Conservation (phyloP, 2,113 vertebrate genomes). For the Anoura caudifer region DNA sequence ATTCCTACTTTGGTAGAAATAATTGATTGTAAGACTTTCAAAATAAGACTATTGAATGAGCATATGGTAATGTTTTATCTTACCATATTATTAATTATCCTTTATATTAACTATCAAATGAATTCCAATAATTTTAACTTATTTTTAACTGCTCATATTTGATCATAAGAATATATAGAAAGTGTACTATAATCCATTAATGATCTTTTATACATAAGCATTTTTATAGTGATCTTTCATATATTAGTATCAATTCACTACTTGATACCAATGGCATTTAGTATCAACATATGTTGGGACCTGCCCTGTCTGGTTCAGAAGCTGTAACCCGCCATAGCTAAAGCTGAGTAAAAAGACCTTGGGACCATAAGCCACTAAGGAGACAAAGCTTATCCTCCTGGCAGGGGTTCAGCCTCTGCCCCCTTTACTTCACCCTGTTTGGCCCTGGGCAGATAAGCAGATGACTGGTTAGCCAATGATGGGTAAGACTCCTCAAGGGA, state of each 20-base stretch:
- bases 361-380: no score
- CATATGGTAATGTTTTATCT: background rate
- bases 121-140: background rate
- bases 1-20: background rate
- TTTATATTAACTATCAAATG: background rate
- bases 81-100: background rate
- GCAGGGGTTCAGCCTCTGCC: no score
- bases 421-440: no score
- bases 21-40: background rate
- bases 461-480: no score
- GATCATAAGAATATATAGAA: background rate
- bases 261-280: background rate
- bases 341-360: no score
- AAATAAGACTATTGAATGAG: background rate
- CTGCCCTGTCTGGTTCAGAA: no score
- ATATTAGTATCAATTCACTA: background rate
- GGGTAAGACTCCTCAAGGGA: no score
- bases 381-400: no score
- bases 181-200: background rate
- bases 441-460: no score
- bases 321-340: no score
- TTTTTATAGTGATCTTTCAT: no score
- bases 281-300: background rate
- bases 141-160: background rate
- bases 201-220: background rate